phyloP scores from a whole-genome alignment of 2,888 invertebrate genomes.

The Notocelia uddmanniana region DNA sequence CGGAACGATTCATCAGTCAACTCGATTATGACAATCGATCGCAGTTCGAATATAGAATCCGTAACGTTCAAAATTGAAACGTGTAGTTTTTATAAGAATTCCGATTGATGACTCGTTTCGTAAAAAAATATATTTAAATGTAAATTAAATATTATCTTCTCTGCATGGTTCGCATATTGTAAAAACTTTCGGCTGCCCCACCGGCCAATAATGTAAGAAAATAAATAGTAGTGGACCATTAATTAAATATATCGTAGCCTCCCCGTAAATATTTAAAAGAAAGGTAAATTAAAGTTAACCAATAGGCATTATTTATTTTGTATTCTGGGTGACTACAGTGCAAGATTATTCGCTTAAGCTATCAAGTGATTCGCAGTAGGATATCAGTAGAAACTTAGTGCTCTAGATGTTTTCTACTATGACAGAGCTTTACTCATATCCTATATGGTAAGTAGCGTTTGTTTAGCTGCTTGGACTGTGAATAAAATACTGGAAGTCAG shows the following conservation, averaged over 20 bases:
- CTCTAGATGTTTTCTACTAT: constrained; percentile 40
- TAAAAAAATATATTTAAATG: constrained; percentile 19
- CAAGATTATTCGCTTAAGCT: not conserved
- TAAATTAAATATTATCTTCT: constrained; percentile 19
- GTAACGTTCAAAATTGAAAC: not conserved
- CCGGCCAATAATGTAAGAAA: constrained; percentile 38
- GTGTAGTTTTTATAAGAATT: not conserved
- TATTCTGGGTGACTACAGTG: not conserved
- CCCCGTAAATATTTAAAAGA: constrained; percentile 24
- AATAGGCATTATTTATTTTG: constrained; percentile 23
- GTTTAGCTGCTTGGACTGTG: constrained; percentile 34
- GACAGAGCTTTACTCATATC: constrained; percentile 53
- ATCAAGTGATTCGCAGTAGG: constrained; percentile 20
- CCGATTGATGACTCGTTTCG: constrained; percentile 3
- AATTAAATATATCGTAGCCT: constrained; percentile 44
- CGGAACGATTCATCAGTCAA: constrained; percentile 1
- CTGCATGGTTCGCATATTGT: constrained; percentile 25
- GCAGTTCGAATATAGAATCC: not conserved
- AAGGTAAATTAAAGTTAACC: not conserved
- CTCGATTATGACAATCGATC: not conserved
- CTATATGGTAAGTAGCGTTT: constrained; percentile 40
- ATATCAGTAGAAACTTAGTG: constrained; percentile 27
- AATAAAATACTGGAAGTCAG: not conserved
- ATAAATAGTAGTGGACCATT: constrained; percentile 61
- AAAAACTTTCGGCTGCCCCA: constrained; percentile 28